Evolutionary conservation across 2,888 invertebrate species (phyloP), one percentile per base, ranked within the genome.

Genomic region (Ischnus inquisitorius): DNA sequence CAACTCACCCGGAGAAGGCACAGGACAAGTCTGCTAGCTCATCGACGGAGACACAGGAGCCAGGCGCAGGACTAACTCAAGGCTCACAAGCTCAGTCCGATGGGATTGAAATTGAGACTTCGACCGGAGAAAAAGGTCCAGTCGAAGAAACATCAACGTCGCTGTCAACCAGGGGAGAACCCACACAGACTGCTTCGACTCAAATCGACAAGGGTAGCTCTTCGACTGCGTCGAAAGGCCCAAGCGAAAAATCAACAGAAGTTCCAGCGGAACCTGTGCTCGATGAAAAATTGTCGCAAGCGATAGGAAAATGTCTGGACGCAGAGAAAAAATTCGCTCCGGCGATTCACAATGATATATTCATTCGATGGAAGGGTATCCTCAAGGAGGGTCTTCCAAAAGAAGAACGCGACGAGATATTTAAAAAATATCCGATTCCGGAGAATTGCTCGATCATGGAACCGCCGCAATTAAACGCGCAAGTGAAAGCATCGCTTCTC

Each of bases 371-470:
- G 83, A 78, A 75, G 10, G 75, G 39, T 16, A 60, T 83, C 12
- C 34, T 83, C 2, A 79, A 69, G 69, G 71, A 80, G 34, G 83
- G 76, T 5, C 76, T 71, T 16, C 76, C 83, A 1, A 82, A 48
- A 22, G 79, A 83, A 62, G 79, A 83, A 54, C 48, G 67, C 2
- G 10, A 79, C 28, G 25, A 62, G 4, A 41, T 84, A 62, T 72
- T 75, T 19, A 79, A 80, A 19, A 84, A 80, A 68, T 72, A 77
- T 72, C 65, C 64, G 14, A 67, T 67, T 60, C 72, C 83, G 4
- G 75, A 83, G 43, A 86, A 86, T 72, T 84, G 81, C 48, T n/a
- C 12, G 3, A 39, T 28, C 10, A 65, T 84, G 64, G 82, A 86
- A 28, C 77, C 83, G 12, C 84, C 81, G 3, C 79, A 81, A 64